phyloP scores from a whole-genome alignment of 2,888 invertebrate genomes.

The Cephus nigrinus region DNA sequence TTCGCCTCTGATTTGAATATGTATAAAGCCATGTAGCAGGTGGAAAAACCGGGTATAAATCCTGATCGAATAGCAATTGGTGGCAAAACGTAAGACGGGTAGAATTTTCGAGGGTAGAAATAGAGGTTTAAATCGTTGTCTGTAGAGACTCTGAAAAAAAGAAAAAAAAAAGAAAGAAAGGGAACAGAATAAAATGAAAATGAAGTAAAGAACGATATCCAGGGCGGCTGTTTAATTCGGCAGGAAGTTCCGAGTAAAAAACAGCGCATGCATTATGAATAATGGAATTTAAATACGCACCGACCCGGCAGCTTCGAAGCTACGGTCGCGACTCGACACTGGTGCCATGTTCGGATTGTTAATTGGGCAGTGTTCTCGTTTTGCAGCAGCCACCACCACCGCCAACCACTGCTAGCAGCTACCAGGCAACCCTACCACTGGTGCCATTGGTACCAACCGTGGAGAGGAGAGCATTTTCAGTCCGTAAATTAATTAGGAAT shows the following conservation, averaged over 20 bases:
- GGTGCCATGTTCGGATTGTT: conserved; percentile 59
- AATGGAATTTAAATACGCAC: conserved; percentile 59
- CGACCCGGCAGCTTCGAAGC: conserved; percentile 41
- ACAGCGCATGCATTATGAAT: conserved; percentile 62
- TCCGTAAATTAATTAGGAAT: conserved; percentile 55
- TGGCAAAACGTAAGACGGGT: not conserved
- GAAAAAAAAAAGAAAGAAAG: conserved; percentile 41
- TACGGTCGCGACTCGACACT: conserved; percentile 38
- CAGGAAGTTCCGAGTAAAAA: conserved; percentile 42
- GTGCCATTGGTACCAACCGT: conserved; percentile 8
- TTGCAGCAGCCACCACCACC: conserved; percentile 17
- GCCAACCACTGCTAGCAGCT: not conserved
- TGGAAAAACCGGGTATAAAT: not conserved
- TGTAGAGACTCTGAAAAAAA: conserved; percentile 20
- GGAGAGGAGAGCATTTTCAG: conserved; percentile 34
- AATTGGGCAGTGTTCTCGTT: conserved; percentile 51
- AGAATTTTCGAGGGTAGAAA: not conserved
- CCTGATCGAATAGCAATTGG: not conserved
- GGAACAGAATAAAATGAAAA: conserved; percentile 24
- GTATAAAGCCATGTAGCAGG: not conserved
- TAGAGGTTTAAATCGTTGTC: not conserved
- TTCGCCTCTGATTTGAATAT: not conserved
- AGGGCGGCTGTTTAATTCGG: conserved; percentile 53
- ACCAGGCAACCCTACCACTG: not conserved
- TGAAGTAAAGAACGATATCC: conserved; percentile 2